These are phyloP conservation scores for Phalanger gymnotis DNA, from an alignment of 2,797 vertebrate genomes.

Conservation along the genomic window DNA sequence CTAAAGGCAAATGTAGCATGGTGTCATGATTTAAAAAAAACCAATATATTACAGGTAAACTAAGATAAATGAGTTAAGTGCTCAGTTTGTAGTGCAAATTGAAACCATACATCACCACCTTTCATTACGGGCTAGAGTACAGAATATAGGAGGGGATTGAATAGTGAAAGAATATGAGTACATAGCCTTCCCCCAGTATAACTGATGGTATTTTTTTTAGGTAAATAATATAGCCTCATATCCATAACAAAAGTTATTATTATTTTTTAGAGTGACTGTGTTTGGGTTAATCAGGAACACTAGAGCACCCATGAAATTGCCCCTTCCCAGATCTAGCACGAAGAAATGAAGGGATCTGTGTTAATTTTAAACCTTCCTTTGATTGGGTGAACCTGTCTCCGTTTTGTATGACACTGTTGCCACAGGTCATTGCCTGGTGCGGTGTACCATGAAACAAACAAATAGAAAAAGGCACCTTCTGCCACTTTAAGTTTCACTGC, in stretches of 20 bases:
- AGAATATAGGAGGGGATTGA: constrained; percentile 84
- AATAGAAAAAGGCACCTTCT: constrained; percentile 99
- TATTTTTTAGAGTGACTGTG: constrained; percentile 75
- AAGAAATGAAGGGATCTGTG: constrained; percentile 93
- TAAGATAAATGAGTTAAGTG: constrained; percentile 89
- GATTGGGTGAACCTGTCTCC: constrained; percentile 95
- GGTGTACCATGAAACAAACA: constrained; percentile 99
- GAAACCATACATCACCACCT: constrained; percentile 87
- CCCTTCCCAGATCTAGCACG: constrained; percentile 86
- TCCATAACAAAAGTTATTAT: constrained; percentile 77
- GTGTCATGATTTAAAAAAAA: constrained; percentile 83
- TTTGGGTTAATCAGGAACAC: constrained; percentile 81
- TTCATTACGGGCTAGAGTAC: constrained; percentile 84
- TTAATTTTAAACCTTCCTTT: constrained; percentile 95
- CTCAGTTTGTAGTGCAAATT: constrained; percentile 87
- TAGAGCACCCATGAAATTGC: constrained; percentile 88
- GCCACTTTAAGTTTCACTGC: constrained; percentile 93
- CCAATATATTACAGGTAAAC: constrained; percentile 87
- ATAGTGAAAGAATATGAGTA: constrained; percentile 83
- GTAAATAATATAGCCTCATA: constrained; percentile 72
- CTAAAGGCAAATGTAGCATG: constrained; percentile 85
- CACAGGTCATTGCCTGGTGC: constrained; percentile 98
- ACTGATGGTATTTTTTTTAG: constrained; percentile 75
- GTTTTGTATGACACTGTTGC: constrained; percentile 89
- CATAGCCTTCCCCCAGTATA: constrained; percentile 56